phyloP scores from a whole-genome alignment of 2,113 vertebrate species.

The Falco punctatus region DNA sequence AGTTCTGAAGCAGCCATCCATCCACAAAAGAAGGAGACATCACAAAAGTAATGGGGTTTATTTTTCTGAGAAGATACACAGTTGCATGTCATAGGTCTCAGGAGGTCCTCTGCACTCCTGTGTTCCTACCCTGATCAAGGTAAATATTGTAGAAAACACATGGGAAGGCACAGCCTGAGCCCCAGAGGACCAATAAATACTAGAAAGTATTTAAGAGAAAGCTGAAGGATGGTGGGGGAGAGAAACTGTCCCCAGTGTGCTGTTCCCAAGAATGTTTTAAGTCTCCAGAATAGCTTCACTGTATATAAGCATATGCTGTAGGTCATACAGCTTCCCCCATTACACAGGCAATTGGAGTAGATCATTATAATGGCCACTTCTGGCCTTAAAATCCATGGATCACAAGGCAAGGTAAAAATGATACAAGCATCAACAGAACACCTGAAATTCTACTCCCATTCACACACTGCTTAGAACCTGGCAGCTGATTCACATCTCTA shows the following conservation, averaged over 20 bases:
- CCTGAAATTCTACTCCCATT: not conserved
- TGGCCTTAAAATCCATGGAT: slow-evolving; percentile 29
- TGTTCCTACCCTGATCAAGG: not conserved
- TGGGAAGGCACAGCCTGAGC: not conserved
- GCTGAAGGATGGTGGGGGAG: not conserved
- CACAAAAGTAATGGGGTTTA: not conserved
- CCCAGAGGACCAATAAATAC: not conserved
- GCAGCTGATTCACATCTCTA: not conserved
- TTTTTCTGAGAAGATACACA: not conserved
- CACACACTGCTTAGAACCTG: not conserved
- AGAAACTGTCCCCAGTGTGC: not conserved
- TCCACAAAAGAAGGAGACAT: not conserved
- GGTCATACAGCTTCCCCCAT: not conserved
- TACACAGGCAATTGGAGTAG: not conserved
- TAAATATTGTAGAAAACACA: not conserved
- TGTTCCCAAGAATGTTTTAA: slow-evolving; percentile 5
- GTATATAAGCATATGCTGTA: not conserved
- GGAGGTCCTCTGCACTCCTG: not conserved
- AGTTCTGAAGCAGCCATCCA: not conserved
- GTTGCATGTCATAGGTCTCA: not conserved
- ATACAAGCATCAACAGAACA: not conserved
- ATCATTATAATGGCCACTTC: not conserved
- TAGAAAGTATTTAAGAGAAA: not conserved
- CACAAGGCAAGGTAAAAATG: slow-evolving; percentile 2
- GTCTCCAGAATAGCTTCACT: not conserved